Evolutionary conservation across 1,140 invertebrate species (phyloP), one percentile per base, ranked within the genome.

Genomic region (Drosophila lini): DNA sequence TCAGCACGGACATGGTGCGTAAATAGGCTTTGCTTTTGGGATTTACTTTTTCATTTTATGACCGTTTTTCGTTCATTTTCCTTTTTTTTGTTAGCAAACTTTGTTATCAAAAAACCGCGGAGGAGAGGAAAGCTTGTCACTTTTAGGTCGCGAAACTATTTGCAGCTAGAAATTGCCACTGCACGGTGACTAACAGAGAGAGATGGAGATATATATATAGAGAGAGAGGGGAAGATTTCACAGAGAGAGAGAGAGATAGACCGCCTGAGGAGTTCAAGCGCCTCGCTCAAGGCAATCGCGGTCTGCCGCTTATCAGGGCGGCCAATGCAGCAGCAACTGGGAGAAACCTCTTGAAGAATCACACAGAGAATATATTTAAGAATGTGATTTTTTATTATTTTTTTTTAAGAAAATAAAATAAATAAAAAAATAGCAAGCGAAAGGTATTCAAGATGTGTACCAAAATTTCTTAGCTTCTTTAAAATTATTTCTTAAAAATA

Each of bases 1-100:
- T 81, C 78, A 61, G 68, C 57, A 38, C 61, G 55, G 59, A 70
- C 80, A 74, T 62, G 61, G 69, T 89, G 65, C 74, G 80, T 88
- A 89, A 81, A 89, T 83, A 89, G 74, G 78, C 81, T 78, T 89
- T 89, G 80, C 80, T 89, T 89, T 89, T 84, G 84, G 83, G 83
- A 60, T 88, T 86, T 83, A 77, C 83, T 61, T 62, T 70, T 71
- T 62, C 61, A 78, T 81, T 85, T 85, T 86, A 86, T 85, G 81
- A 63, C 57, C 61, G 61, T 59, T 68, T 67, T 78, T 81, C 64
- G 71, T 16, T 48, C 44, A 78, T 81, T 64, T 1, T 48, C 44
- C 78, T 81, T 64, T 1, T 58, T 47, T 62, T 48, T 60, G 70
- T 80, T 59, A 64, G 74, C 70, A 84, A 89, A 89, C 85, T 84